These are phyloP conservation scores for Drosophila algonquin DNA, from an alignment of 2,888 invertebrate species.

Conservation along the genomic window DNA sequence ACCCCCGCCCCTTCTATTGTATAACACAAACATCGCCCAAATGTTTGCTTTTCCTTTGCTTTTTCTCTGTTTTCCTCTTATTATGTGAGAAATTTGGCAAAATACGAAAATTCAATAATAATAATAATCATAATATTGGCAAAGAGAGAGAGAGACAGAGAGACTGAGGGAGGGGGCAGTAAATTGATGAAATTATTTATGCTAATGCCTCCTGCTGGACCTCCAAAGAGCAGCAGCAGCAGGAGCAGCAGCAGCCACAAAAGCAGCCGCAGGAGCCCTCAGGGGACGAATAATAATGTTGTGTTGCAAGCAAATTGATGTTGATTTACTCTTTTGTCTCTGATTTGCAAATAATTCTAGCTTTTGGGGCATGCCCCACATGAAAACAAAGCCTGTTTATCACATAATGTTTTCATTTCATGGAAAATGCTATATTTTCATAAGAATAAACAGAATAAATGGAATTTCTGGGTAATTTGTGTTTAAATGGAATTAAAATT, in stretches of 20 bases:
- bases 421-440: not conserved
- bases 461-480: not conserved
- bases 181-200: slow-evolving; percentile 45
- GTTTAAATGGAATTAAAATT: not conserved
- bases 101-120: slow-evolving; percentile 39
- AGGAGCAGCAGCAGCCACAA: too few relatives aligned
- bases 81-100: slow-evolving; percentile 56
- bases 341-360: not conserved
- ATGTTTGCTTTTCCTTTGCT: not conserved
- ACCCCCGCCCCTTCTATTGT: too few relatives aligned
- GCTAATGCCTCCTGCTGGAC: slow-evolving; percentile 38
- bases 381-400: not conserved
- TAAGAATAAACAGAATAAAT: not conserved
- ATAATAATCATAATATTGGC: slow-evolving; percentile 40
- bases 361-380: not conserved
- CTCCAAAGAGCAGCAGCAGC: not conserved
- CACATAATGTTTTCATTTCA: not conserved
- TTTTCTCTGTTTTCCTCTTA: slow-evolving; percentile 22
- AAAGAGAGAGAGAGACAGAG: not conserved
- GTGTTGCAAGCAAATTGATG: slow-evolving; percentile 8
- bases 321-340: slow-evolving; percentile 1
- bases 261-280: slow-evolving; percentile 11
- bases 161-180: not conserved
- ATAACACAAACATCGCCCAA: not conserved
- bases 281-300: slow-evolving; percentile 40